Base-by-base conservation (phyloP, 1,140 invertebrate genomes). In the Habropoda laboriosa region DNA sequence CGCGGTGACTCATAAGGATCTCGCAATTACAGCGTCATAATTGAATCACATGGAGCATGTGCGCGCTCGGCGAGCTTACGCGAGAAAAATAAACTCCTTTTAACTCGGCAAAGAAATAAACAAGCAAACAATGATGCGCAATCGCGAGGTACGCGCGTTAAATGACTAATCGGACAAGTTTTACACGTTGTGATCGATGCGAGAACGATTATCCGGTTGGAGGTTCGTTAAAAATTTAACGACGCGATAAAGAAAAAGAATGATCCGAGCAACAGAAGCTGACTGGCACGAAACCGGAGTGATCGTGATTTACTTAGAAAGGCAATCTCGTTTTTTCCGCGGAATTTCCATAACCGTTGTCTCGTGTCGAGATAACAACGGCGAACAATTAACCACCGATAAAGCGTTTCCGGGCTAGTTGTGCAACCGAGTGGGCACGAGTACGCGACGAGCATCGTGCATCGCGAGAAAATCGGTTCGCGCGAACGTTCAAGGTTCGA, bases 351-450 rank as follows among this genome's bases (percentile, higher is more conserved):
- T 74, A 70, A 78, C 74, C 73, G 55, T 71, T 78, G 72, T 79
- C 49, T 40, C 67, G 67, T 16, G n/a, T 60, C n/a, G 57, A 64
- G 66, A 60, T 47, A 82, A 85, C 68, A 72, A 79, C 79, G n/a
- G 75, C 53, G 24, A 72, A 80, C 75, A 80, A 86, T 86, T 86
- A 80, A 73, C 35, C 84, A 63, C 38, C 80, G 78, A 80, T 86
- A 60, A 83, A 77, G 63, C 67, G 55, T 82, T 89, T 88, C 87
- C 87, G 82, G 86, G 64, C 74, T 58, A 35, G 40, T 89, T 89
- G 75, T 80, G 68, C 71, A 86, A 89, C 77, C 60, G 10, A 42
- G 55, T 53, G 21, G 77, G 21, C n/a, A n/a, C 30, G 49, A 32
- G 24, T 38, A 42, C 24, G 74, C 58, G 49, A 61, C 68, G 58